These are phyloP conservation scores for Pteronotus mesoamericanus DNA, from an alignment of 2,797 vertebrate genomes.

Conservation along the genomic window DNA sequence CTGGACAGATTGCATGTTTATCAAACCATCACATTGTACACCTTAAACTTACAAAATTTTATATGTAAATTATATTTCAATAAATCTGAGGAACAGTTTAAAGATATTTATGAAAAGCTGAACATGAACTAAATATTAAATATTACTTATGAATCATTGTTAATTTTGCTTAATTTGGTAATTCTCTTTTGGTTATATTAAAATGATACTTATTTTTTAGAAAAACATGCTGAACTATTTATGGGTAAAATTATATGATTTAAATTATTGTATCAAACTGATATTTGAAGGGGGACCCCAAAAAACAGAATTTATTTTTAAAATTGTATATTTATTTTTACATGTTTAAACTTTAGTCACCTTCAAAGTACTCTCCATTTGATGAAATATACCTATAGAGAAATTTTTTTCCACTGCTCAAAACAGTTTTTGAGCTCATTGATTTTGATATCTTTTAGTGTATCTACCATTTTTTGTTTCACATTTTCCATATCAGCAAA, in stretches of 20 bases:
- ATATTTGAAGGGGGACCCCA: neutral
- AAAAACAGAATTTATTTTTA: no score
- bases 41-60: neutral
- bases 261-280: conserved; percentile 40
- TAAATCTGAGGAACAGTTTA: neutral
- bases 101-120: neutral
- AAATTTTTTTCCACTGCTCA: neutral
- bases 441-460: neutral
- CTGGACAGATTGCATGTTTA: neutral
- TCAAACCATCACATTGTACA: neutral
- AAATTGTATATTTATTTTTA: no score
- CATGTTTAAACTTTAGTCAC: neutral
- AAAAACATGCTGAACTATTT: conserved; percentile 19
- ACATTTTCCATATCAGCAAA: neutral
- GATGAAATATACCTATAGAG: neutral
- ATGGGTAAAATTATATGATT: neutral
- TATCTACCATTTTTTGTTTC: neutral
- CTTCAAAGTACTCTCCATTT: neutral
- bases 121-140: neutral
- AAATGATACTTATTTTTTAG: conserved; percentile 15
- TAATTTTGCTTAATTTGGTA: conserved; percentile 35
- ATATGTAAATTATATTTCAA: neutral
- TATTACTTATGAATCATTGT: neutral
- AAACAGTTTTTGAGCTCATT: neutral
- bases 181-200: conserved; percentile 44